Base-by-base conservation (phyloP, 2,888 invertebrate species). In the Ligdia adustata region DNA sequence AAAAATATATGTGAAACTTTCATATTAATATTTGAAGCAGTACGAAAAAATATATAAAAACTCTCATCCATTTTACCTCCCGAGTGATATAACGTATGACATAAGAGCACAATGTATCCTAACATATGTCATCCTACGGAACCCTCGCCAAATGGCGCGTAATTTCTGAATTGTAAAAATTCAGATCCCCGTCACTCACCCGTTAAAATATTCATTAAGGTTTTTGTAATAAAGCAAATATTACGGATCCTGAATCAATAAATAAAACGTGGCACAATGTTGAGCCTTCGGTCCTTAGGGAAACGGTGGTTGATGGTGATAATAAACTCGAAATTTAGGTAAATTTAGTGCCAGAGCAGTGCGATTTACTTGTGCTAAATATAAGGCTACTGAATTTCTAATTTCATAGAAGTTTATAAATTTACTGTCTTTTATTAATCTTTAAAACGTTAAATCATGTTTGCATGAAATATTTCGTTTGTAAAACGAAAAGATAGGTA, bases 211-310 rank as follows among this genome's bases (percentile, higher is more conserved):
- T 52, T 54, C 54, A 59, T 56, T 43, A 53, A 35, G 44, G 44
- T 52, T 55, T 53, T 46, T 49, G 58, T 58, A 27, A 35, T 48
- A 56, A 52, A 45, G 48, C 49, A 55, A 60, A 55, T 55, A 57
- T 55, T 51, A 52, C 33, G 43, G 26, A 24, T 38, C 39, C 49
- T 51, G 29, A 42, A 51, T 53, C 49, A 55, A 57, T 52, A 56
- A 50, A 43, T 50, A 31, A 44, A 50, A 44, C 42, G 15, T 34
- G 48, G 13, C 22, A 28, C 32, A 33, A 20, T 28, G 38, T 27
- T 6, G 18, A 41, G 35, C 29, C 7, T n/a, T n/a, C n/a, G n/a
- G 33, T 24, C 42, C 38, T 42, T 6, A 24, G 48, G 38, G 48
- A 22, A 1, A 9, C 9, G 14, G 9, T 27, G 12, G 37, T n/a